phyloP scores from a whole-genome alignment of 2,113 vertebrate species.

The Thamnophis sirtalis region DNA sequence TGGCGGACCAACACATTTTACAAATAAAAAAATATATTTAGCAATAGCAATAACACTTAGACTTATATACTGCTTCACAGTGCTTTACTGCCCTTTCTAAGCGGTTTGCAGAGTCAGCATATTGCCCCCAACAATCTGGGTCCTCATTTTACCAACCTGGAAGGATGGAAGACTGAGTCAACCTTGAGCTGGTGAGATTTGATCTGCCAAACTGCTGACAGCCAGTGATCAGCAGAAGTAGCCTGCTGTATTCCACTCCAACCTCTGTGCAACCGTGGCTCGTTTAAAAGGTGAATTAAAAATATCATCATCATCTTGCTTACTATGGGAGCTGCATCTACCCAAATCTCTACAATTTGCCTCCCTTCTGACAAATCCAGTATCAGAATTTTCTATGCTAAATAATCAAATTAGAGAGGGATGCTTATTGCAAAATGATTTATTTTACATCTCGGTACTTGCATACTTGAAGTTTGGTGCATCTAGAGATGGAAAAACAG shows the following conservation, averaged over 20 bases:
- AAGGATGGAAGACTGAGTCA: no score
- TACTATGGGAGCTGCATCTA: not conserved
- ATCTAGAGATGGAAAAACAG: not conserved
- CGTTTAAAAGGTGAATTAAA: not conserved
- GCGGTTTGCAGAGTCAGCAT: no score
- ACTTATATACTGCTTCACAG: no score
- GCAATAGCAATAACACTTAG: no score
- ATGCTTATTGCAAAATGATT: not conserved
- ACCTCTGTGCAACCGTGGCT: no score
- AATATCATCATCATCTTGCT: not conserved
- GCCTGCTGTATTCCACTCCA: no score
- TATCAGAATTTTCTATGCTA: not conserved
- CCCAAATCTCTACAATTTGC: not conserved
- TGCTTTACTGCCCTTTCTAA: no score
- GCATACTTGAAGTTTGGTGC: not conserved
- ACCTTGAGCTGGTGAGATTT: no score
- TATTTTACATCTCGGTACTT: not conserved
- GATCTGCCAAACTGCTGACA: no score
- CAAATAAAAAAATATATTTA: not conserved
- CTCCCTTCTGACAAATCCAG: not conserved
- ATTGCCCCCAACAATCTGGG: no score
- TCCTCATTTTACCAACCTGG: no score
- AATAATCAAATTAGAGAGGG: not conserved
- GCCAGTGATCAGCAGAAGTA: no score
- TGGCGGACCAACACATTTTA: not conserved